Base-by-base conservation (phyloP, 2,888 invertebrate species). In the Craniophora ligustri region DNA sequence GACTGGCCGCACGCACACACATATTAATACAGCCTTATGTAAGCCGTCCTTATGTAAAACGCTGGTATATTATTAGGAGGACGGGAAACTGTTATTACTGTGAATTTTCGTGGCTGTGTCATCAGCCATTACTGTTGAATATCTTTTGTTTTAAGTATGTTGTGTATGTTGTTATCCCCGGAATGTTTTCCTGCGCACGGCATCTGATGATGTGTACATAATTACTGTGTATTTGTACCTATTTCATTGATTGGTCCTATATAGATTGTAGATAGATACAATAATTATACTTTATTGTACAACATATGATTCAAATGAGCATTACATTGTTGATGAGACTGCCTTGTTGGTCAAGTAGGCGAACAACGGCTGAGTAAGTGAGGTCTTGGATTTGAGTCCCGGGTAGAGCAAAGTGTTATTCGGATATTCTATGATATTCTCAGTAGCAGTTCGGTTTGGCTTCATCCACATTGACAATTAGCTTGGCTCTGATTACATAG, bases 11-110 rank as follows among this genome's bases (percentile, higher is more conserved):
- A 73, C 79, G 70, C 78, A 69, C 76, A 77, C 81, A 79, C 76
- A 75, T 78, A 76, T 76, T 76, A 73, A 70, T 59, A 57, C 53
- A 72, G 73, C 77, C 73, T 73, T 86, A 87, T 84, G 80, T 88
- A 87, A 83, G 83, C 59, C 56, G 65, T 71, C 80, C 87, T 88
- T 89, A 88, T 87, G 84, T 89, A 88, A 87, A 87, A 77, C 53
- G 68, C 58, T 67, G 54, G 83, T 82, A 84, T 84, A 81, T 86
- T 81, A 81, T 83, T 86, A 72, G 78, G 79, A 79, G 82, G 82
- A 86, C 88, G 89, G 90, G 89, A 89, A 86, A 86, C 73, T 75
- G 79, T 72, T 76, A 88, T 91, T 89, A 67, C 55, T 76, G 77
- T 51, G 65, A 63, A 58, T 71, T 74, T 85, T 85, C 75, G 79